Percentiles rank a stretch among this genome's conserved stretches.
phyloP scores from a whole-genome alignment of 2,888 invertebrate genomes.

The Pachliopta kotzebuea region DNA sequence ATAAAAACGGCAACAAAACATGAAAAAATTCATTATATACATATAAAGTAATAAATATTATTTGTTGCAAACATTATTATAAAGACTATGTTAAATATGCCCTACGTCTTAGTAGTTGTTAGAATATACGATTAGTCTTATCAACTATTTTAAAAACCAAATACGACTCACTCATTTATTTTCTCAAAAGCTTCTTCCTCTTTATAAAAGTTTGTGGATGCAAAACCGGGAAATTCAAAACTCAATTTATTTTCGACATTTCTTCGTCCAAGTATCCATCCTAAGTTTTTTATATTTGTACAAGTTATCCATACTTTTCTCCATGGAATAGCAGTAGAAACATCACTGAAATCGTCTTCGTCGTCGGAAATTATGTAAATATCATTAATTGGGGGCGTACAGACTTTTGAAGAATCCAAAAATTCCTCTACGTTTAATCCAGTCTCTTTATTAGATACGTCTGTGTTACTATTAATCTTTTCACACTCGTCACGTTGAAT shows the following conservation, averaged over 20 bases:
- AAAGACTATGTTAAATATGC: no score
- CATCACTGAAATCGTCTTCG: constrained; percentile 34
- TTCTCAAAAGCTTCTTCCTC: constrained; percentile 53
- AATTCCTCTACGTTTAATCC: constrained; percentile 51
- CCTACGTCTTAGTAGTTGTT: no score
- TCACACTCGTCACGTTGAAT: constrained; percentile 10
- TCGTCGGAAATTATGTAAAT: constrained; percentile 44
- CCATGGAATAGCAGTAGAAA: constrained; percentile 26
- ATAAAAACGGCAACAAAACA: no score
- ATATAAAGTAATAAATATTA: no score
- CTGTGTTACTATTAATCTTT: background rate
- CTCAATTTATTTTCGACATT: constrained; percentile 46
- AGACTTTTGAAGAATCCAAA: constrained; percentile 41
- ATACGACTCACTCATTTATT: constrained; percentile 62
- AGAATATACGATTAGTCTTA: no score
- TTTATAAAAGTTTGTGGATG: constrained; percentile 52
- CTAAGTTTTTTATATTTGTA: constrained; percentile 50
- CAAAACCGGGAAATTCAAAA: constrained; percentile 64
- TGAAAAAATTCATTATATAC: no score
- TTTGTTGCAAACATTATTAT: no score
- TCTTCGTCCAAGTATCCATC: constrained; percentile 53
- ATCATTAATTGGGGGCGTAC: constrained; percentile 37
- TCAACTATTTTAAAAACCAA: background rate
- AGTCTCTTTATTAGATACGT: background rate
- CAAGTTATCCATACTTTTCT: constrained; percentile 56